These are phyloP conservation scores for Danaus chrysippus DNA, from an alignment of 2,888 invertebrate genomes.

Conservation along the genomic window DNA sequence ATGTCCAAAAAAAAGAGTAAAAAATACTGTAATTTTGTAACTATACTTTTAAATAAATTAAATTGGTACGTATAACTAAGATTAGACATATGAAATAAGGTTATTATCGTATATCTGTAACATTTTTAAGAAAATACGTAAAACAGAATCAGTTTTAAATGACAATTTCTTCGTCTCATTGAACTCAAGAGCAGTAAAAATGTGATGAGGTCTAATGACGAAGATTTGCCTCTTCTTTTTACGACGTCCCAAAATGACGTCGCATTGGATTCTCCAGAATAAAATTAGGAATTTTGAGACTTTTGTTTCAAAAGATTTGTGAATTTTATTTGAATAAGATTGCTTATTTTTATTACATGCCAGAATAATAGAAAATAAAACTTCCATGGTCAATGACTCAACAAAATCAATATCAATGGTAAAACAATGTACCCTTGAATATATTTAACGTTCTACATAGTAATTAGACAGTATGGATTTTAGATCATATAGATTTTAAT, in stretches of 20 bases:
- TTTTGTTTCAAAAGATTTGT: constrained; percentile 9
- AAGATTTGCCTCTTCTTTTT: constrained; percentile 36
- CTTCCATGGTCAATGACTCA: neutral
- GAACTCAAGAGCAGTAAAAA: constrained; percentile 31
- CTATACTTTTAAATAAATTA: too few relatives aligned
- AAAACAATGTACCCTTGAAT: too few relatives aligned
- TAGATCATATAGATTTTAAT: too few relatives aligned
- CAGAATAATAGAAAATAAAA: neutral
- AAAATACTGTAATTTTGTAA: constrained; percentile 10
- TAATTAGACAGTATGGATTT: too few relatives aligned
- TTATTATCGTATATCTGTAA: neutral
- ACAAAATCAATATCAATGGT: too few relatives aligned
- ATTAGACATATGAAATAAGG: neutral
- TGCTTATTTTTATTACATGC: neutral
- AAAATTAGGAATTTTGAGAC: constrained; percentile 23
- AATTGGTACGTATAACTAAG: too few relatives aligned
- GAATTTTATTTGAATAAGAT: constrained; percentile 11
- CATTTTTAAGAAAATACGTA: constrained; percentile 2
- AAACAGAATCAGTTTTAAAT: constrained; percentile 12
- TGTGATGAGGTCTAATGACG: constrained; percentile 42
- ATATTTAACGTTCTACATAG: too few relatives aligned
- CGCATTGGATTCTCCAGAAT: constrained; percentile 28
- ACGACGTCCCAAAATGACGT: constrained; percentile 36
- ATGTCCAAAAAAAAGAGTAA: constrained; percentile 28
- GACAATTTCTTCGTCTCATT: constrained; percentile 19